A percentile compares a stretch with the other conserved stretches of the same genome.
Conservation (phyloP, 2,888 invertebrate genomes). For the Ligdia adustata region DNA sequence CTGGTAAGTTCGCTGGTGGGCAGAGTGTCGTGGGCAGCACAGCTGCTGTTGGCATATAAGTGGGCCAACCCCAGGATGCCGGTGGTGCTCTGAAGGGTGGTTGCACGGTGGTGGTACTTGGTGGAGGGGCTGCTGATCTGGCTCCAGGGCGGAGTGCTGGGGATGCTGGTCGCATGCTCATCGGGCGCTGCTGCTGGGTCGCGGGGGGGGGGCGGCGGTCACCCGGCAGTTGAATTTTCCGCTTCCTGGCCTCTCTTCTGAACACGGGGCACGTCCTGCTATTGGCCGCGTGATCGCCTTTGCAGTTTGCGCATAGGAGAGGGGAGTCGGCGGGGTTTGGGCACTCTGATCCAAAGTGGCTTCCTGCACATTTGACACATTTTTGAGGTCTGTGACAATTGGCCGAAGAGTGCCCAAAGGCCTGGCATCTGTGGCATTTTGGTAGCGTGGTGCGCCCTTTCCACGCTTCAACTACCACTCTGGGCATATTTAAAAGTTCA, state of each 20-base stretch:
- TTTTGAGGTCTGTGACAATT: no score
- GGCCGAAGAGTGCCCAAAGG: no score
- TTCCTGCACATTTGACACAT: no score
- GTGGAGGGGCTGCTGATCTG: not conserved
- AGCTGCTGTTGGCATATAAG: no score
- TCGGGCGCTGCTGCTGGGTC: not conserved
- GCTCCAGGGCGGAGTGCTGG: no score
- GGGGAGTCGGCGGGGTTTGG: conserved; percentile 2
- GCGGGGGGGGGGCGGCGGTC: not conserved
- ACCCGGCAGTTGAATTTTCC: not conserved
- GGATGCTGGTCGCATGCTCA: no score
- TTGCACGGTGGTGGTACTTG: not conserved
- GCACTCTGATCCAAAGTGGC: conserved; percentile 22
- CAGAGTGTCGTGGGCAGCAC: no score
- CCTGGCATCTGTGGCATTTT: conserved; percentile 34
- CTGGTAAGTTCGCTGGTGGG: no score
- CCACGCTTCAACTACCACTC: not conserved
- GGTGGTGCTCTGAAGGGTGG: no score
- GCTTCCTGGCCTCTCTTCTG: conserved; percentile 9
- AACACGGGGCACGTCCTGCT: conserved; percentile 3
- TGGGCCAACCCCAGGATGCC: no score
- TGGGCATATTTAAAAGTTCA: not conserved
- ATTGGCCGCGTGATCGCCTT: conserved; percentile 19
- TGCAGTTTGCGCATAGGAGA: conserved; percentile 29
- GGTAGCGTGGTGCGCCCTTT: no score